These are phyloP conservation scores for Drosophila sechellia DNA, from an alignment of 1,140 invertebrate genomes.

Conservation along the genomic window DNA sequence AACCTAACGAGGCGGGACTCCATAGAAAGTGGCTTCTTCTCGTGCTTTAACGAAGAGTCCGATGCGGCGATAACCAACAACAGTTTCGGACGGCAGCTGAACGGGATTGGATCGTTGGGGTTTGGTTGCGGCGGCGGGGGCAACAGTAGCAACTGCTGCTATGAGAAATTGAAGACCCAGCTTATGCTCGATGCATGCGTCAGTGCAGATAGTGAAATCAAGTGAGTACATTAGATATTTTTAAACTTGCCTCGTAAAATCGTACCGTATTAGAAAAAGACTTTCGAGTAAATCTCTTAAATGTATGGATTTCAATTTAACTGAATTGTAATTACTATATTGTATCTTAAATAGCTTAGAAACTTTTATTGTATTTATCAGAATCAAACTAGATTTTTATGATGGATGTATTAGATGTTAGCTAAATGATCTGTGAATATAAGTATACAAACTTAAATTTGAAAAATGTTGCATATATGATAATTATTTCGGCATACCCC, in stretches of 20 bases:
- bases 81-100: conserved; percentile 66
- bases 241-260: background rate
- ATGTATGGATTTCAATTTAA: background rate
- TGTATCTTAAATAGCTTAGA: too few relatives aligned
- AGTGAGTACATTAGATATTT: conserved; percentile 48
- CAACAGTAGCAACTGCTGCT: conserved; percentile 67
- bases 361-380: too few relatives aligned
- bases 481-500: conserved; percentile 23
- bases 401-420: background rate
- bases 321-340: too few relatives aligned
- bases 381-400: too few relatives aligned
- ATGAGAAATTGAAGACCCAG: conserved; percentile 78
- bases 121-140: conserved; percentile 45
- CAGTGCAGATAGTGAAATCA: conserved; percentile 65
- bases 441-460: background rate
- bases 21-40: conserved; percentile 95
- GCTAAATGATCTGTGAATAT: background rate
- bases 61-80: conserved; percentile 72
- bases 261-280: background rate
- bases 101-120: conserved; percentile 57
- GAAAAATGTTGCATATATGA: conserved; percentile 2
- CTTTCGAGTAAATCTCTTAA: background rate
- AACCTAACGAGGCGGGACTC: conserved; percentile 90
- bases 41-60: conserved; percentile 91
- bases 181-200: conserved; percentile 85